Percentiles rank a stretch among this genome's conserved stretches.
Evolutionary conservation across 2,797 vertebrate species (phyloP).

Genomic region (Selene dorsalis): DNA sequence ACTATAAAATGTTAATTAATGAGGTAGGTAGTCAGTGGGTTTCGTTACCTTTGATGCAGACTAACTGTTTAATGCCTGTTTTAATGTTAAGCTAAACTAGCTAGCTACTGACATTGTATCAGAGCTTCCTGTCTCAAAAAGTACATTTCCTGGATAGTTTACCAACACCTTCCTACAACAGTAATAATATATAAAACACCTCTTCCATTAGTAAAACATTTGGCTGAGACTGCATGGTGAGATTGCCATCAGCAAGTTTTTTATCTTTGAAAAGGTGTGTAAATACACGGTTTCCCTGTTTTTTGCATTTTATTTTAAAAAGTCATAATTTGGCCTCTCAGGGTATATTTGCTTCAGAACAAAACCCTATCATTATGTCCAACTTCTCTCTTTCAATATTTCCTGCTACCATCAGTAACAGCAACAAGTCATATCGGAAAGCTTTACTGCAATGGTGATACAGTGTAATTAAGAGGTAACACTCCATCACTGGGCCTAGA

Average conservation of each 20-base stretch:
- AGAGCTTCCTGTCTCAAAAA: background rate
- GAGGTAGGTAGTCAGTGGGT: too few relatives aligned
- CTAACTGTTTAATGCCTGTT: background rate
- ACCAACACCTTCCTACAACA: background rate
- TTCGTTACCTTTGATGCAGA: too few relatives aligned
- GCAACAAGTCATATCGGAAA: constrained; percentile 72
- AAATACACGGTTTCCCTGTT: background rate
- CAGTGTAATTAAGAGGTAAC: constrained; percentile 82
- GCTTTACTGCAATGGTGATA: constrained; percentile 76
- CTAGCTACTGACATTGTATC: background rate
- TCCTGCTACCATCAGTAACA: constrained; percentile 55
- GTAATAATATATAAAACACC: background rate
- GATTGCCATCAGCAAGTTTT: background rate
- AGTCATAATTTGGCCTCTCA: background rate
- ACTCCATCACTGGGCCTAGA: constrained; percentile 77
- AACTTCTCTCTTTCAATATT: constrained; percentile 25
- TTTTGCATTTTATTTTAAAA: background rate
- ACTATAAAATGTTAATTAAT: too few relatives aligned
- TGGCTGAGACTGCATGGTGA: background rate
- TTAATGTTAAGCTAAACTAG: background rate
- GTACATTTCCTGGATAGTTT: background rate
- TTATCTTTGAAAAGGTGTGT: background rate
- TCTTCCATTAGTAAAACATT: background rate
- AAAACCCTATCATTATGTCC: constrained; percentile 24
- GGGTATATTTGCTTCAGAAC: background rate